Conservation (phyloP, 2,888 invertebrate genomes). For the Salpingus planirostris region DNA sequence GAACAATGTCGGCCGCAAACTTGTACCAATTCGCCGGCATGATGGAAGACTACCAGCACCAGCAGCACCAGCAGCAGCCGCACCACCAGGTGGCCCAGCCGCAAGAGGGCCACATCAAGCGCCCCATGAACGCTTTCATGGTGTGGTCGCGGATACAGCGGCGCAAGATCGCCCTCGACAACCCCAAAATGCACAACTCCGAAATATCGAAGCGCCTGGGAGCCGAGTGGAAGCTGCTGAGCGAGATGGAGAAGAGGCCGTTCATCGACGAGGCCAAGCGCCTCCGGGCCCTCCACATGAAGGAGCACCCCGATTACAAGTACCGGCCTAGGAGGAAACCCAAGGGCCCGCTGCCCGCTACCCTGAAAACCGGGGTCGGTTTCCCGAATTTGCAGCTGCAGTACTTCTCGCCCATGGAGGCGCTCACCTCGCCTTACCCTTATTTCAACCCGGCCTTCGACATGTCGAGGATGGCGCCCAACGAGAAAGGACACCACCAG, state of each 20-base stretch:
- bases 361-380: conserved; percentile 31
- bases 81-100: no score
- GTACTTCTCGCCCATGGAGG: conserved; percentile 53
- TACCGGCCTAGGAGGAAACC: conserved; percentile 80
- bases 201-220: conserved; percentile 88
- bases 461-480: conserved; percentile 36
- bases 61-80: conserved; percentile 21
- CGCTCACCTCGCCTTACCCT: conserved; percentile 53
- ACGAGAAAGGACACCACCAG: conserved; percentile 37
- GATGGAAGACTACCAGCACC: conserved; percentile 33
- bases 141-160: conserved; percentile 91
- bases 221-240: conserved; percentile 85
- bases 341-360: conserved; percentile 54
- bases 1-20: conserved; percentile 26
- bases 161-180: conserved; percentile 86
- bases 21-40: conserved; percentile 31
- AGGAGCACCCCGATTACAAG: conserved; percentile 86
- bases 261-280: conserved; percentile 94
- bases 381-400: conserved; percentile 58
- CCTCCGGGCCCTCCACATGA: conserved; percentile 78
- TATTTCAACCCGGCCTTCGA: conserved; percentile 69
- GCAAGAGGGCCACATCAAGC: conserved; percentile 71
- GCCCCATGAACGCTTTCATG: conserved; percentile 99
- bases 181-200: conserved; percentile 87
- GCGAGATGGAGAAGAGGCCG: conserved; percentile 81